phyloP scores from a whole-genome alignment of 30 jellyfish, hydroid and myxozoan species.

The Hydractinia echinata region DNA sequence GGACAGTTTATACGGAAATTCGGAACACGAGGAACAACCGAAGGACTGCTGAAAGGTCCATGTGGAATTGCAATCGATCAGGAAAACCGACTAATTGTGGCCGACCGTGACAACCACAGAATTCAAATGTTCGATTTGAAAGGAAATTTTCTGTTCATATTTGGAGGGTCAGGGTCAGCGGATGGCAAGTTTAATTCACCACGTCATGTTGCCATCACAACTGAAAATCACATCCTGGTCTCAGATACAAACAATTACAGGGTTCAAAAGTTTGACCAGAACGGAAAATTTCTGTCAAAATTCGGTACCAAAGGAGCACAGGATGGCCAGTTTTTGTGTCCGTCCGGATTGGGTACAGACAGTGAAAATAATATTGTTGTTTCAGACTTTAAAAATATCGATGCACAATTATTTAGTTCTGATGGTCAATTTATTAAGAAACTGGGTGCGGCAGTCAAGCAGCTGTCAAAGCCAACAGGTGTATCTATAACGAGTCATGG shows the following conservation, averaged over 20 bases:
- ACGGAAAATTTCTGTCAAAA: slow-evolving; percentile 58
- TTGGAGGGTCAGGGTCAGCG: slow-evolving; percentile 84
- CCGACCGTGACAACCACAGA: slow-evolving; percentile 95
- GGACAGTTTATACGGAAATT: slow-evolving; percentile 66
- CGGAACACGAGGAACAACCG: slow-evolving; percentile 86
- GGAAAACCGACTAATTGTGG: slow-evolving; percentile 69
- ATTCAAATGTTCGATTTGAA: slow-evolving; percentile 66
- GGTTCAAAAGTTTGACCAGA: slow-evolving; percentile 64
- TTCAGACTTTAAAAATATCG: slow-evolving; percentile 86
- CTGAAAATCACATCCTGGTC: slow-evolving; percentile 47
- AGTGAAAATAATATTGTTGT: slow-evolving; percentile 77
- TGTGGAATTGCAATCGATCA: slow-evolving; percentile 80
- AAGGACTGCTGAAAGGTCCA: slow-evolving; percentile 85
- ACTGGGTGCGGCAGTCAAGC: slow-evolving; percentile 63
- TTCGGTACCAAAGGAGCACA: slow-evolving; percentile 84
- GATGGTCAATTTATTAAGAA: slow-evolving; percentile 66
- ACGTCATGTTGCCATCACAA: slow-evolving; percentile 71
- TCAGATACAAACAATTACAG: slow-evolving; percentile 89
- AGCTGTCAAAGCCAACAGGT: slow-evolving; percentile 78
- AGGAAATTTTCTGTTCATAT: slow-evolving; percentile 64
- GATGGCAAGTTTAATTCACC: slow-evolving; percentile 95
- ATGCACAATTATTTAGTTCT: slow-evolving; percentile 66
- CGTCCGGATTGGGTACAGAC: slow-evolving; percentile 90
- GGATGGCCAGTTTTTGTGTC: slow-evolving; percentile 92
- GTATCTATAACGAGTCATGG: slow-evolving; percentile 68